Percentiles rank a stretch among this genome's conserved stretches.
phyloP scores from a whole-genome alignment of 2,797 vertebrate genomes.

The Cuniculus paca region DNA sequence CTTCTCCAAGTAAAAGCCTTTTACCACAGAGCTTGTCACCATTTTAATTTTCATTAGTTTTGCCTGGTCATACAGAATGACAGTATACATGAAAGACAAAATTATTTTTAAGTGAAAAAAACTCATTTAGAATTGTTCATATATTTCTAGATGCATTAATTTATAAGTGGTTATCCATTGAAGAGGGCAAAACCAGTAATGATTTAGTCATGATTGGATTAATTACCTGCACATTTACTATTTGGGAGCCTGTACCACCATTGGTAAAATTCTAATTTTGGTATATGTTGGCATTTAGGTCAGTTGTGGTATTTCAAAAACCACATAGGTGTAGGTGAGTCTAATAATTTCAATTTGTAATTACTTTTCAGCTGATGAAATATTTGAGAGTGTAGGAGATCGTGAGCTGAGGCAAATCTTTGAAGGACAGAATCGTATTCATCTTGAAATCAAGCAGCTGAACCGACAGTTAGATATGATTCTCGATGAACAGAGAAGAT shows the following conservation, averaged over 20 bases:
- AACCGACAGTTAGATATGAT: conserved; percentile 97
- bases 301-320: neutral
- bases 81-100: neutral
- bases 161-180: neutral
- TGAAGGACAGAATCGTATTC: conserved; percentile 98
- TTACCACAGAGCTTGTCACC: neutral
- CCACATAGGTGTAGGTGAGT: neutral
- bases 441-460: conserved; percentile 98
- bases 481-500: conserved; percentile 97
- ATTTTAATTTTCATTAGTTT: conserved; percentile 11
- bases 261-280: neutral
- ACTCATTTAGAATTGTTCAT: neutral
- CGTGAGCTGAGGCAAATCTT: conserved; percentile 97
- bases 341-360: conserved; percentile 37
- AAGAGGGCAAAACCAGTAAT: neutral
- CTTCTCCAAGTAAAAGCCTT: neutral
- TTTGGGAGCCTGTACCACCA: neutral
- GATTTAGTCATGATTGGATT: neutral
- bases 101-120: conserved; percentile 52
- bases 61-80: neutral
- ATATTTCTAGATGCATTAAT: neutral
- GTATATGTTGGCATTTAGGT: neutral
- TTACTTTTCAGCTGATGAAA: conserved; percentile 92
- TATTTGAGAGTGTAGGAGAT: conserved; percentile 95
- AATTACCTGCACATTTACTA: neutral